Conservation (phyloP, 2,113 vertebrate species). For the Syrmaticus mikado region DNA sequence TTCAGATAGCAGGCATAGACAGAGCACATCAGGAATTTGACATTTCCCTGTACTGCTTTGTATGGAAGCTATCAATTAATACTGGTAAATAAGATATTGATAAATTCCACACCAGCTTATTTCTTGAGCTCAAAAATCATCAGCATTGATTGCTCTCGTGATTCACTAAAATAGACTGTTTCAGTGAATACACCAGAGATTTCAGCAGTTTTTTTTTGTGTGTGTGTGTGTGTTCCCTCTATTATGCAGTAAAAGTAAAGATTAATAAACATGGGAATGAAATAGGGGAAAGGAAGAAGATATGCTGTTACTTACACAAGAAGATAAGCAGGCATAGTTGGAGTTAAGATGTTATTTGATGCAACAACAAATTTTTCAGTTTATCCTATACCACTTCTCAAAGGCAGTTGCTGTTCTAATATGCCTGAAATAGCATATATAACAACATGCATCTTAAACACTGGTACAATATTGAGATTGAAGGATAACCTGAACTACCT, state of each 20-base stretch:
- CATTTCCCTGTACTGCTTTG: neutral
- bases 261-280: neutral
- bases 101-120: neutral
- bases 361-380: neutral
- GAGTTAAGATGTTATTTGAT: neutral
- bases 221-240: neutral
- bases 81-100: neutral
- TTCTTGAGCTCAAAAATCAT: neutral
- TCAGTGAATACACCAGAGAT: neutral
- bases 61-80: neutral
- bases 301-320: neutral
- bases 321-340: neutral
- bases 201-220: neutral
- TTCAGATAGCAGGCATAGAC: fast-evolving
- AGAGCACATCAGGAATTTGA: neutral
- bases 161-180: neutral
- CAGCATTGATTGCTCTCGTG: neutral
- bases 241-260: neutral
- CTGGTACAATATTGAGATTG: neutral
- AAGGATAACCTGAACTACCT: neutral
- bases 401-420: neutral
- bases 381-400: neutral
- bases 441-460: neutral
- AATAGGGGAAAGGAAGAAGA: neutral
- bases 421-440: neutral